These are phyloP conservation scores for Apeira syringaria DNA, from an alignment of 2,888 invertebrate genomes.

Conservation along the genomic window DNA sequence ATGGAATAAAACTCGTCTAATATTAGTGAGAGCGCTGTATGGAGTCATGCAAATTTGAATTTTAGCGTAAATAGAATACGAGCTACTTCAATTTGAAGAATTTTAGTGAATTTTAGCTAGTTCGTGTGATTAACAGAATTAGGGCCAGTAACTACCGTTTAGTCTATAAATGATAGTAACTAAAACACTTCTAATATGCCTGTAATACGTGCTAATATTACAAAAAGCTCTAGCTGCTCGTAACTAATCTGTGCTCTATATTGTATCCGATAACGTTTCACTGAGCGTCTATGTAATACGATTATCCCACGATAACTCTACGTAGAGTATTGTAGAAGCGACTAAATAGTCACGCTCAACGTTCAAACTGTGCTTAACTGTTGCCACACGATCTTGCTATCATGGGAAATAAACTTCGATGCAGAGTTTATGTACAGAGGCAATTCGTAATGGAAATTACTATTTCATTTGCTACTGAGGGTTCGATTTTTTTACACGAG, in stretches of 20 bases:
- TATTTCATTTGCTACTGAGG: too few species aligned
- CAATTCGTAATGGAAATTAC: too few species aligned
- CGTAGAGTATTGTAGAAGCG: conserved; percentile 2
- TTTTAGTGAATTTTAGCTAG: too few species aligned
- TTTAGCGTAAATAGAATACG: too few species aligned
- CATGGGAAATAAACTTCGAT: conserved; percentile 9
- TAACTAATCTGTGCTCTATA: not conserved
- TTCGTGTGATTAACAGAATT: too few species aligned
- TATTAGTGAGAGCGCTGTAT: too few species aligned
- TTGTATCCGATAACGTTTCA: conserved; percentile 14
- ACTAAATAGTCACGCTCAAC: conserved; percentile 13
- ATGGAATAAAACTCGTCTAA: too few species aligned
- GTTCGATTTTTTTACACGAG: too few species aligned
- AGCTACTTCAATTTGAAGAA: too few species aligned
- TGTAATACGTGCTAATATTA: not conserved
- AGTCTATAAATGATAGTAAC: too few species aligned
- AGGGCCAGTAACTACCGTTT: too few species aligned
- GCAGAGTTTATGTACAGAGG: conserved; percentile 1
- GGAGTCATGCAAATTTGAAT: too few species aligned
- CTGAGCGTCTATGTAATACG: conserved; percentile 18
- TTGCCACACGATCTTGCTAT: conserved; percentile 12
- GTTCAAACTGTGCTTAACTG: conserved; percentile 4
- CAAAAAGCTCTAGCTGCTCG: conserved; percentile 10
- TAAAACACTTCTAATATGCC: not conserved
- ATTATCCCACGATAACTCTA: conserved; percentile 20